Conservation (phyloP, 2,113 vertebrate species). For the Ailurus styani region DNA sequence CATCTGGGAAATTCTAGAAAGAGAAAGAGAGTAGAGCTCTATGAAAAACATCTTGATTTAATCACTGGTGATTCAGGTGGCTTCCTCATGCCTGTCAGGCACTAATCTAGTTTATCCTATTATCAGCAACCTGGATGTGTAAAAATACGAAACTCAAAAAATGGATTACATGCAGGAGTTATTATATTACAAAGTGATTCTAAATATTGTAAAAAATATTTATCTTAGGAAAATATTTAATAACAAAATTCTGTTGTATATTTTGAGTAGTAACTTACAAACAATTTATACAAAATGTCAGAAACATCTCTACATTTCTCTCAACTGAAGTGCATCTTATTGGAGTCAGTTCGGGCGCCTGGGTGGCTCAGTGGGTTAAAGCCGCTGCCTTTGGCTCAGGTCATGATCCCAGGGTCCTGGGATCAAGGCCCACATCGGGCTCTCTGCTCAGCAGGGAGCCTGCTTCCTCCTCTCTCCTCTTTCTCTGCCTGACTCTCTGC, state of each 20-base stretch:
- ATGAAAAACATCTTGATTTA: not conserved
- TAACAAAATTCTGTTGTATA: not conserved
- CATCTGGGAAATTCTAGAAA: not conserved
- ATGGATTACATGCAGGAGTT: not conserved
- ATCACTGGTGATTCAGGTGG: not conserved
- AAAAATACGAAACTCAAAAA: not conserved
- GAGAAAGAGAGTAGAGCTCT: not conserved
- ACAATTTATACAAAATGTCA: constrained; percentile 9
- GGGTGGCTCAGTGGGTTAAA: too few relatives aligned
- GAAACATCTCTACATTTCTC: constrained; percentile 3
- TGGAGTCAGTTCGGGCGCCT: constrained; percentile 9
- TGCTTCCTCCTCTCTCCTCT: too few relatives aligned
- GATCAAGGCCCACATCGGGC: too few relatives aligned
- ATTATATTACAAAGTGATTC: not conserved
- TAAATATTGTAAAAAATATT: constrained; percentile 34
- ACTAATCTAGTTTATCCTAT: not conserved
- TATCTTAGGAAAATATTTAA: not conserved
- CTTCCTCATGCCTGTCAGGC: not conserved
- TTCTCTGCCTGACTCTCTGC: too few relatives aligned
- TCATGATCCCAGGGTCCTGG: too few relatives aligned
- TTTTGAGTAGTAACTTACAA: constrained; percentile 14
- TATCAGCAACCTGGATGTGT: not conserved
- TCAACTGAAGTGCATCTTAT: constrained; percentile 20
- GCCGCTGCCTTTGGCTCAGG: too few relatives aligned
- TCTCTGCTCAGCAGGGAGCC: too few relatives aligned